Evolutionary conservation across 2,888 invertebrate genomes (phyloP).

Genomic region (Drosophila quinaria): DNA sequence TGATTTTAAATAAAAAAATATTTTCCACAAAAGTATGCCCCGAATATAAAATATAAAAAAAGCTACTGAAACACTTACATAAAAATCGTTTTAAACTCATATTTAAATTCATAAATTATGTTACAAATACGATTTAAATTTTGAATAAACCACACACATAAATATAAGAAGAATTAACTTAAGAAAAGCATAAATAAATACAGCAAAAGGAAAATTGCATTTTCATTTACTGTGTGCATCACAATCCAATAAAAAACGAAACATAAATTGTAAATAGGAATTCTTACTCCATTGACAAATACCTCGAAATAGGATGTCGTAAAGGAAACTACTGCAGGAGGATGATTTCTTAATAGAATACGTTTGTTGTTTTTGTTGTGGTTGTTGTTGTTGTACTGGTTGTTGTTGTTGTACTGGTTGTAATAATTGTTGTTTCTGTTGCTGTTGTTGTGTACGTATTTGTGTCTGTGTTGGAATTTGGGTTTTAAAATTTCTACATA

Average conservation of each 20-base stretch:
- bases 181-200: slow-evolving; percentile 24
- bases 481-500: slow-evolving; percentile 83
- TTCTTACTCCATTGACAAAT: slow-evolving; percentile 86
- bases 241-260: slow-evolving; percentile 49
- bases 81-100: neutral
- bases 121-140: slow-evolving; percentile 4
- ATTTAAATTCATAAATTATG: neutral
- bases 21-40: slow-evolving; percentile 1
- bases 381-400: slow-evolving; percentile 47
- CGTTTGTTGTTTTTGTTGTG: slow-evolving; percentile 65
- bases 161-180: neutral
- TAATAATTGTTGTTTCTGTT: slow-evolving; percentile 58
- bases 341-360: slow-evolving; percentile 86
- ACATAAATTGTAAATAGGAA: slow-evolving; percentile 66
- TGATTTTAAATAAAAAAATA: neutral
- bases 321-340: slow-evolving; percentile 86
- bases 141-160: slow-evolving; percentile 4
- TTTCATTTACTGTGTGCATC: slow-evolving; percentile 22
- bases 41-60: neutral
- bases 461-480: slow-evolving; percentile 78
- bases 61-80: neutral
- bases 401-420: slow-evolving; percentile 49
- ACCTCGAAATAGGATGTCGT: slow-evolving; percentile 86
- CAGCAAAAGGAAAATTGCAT: slow-evolving; percentile 11
- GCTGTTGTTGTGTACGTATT: slow-evolving; percentile 78